These are phyloP conservation scores for Campoletis sonorensis DNA, from an alignment of 1,140 invertebrate species.

Conservation along the genomic window DNA sequence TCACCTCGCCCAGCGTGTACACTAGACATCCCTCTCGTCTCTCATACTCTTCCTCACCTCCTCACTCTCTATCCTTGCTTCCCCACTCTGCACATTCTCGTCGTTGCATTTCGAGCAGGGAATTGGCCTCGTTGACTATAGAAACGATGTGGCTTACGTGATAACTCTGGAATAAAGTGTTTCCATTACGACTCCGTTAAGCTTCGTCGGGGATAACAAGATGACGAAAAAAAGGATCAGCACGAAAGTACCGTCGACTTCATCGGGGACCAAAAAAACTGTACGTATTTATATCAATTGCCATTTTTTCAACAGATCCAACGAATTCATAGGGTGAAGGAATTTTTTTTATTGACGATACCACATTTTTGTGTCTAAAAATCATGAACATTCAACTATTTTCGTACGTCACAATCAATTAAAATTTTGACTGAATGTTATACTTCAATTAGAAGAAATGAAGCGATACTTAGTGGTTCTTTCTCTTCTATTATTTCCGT, in stretches of 20 bases:
- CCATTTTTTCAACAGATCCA: too few relatives aligned
- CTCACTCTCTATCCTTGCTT: not conserved
- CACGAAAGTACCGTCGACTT: too few relatives aligned
- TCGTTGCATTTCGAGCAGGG: not conserved
- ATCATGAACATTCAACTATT: too few relatives aligned
- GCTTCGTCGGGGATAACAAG: not conserved
- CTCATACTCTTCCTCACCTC: not conserved
- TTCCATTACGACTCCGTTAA: conserved; percentile 10
- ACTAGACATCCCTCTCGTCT: not conserved
- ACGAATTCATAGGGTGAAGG: not conserved
- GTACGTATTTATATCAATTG: not conserved
- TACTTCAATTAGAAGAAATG: too few relatives aligned
- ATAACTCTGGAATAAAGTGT: conserved; percentile 12
- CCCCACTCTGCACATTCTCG: too few relatives aligned
- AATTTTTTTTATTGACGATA: too few relatives aligned
- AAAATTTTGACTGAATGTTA: too few relatives aligned
- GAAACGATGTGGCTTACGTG: not conserved
- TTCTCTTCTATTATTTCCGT: too few relatives aligned
- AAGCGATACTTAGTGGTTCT: too few relatives aligned
- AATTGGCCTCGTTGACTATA: not conserved
- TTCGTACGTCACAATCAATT: too few relatives aligned
- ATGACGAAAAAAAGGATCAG: not conserved
- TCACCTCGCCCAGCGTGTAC: not conserved
- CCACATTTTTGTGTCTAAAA: too few relatives aligned
- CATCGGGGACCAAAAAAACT: not conserved